Base-by-base conservation (phyloP, 2,888 invertebrate species). In the Drosophila ezoana region DNA sequence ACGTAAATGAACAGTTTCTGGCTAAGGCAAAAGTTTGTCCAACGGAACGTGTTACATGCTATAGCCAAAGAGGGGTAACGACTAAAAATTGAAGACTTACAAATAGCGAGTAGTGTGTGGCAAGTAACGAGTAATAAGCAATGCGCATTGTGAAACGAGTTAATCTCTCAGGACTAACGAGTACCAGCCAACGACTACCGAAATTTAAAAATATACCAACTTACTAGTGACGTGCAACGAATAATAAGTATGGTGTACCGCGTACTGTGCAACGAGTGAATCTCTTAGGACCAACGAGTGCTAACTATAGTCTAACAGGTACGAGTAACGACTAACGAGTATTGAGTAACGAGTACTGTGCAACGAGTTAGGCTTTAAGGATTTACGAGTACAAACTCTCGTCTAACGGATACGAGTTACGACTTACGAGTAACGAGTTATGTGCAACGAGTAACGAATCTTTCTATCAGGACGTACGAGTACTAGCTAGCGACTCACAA, bases 1-100 rank as follows among this genome's bases (percentile, higher is more conserved):
- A 60, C 59, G 66, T 35, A 62, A 70, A 62, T 64, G 58, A 58
- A 71, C 49, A 71, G 53, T 65, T 81, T 53, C 57, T 37, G 54
- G 43, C 16, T 33, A 58, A 35, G 62, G 66, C 16, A 67, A 67
- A 65, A 68, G 56, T 69, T 66, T 66, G 16, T 18, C 9, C 6
- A 62, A 43, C 38, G 33, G 23, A 48, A 33, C 52, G 44, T 33
- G 37, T 40, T 52, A 14, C 11, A n/a, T 18, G 8, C 9, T 41
- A 38, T 10, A 16, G 20, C 3, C 28, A 57, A 23, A 52, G 33
- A 20, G n/a, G 33, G 35, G 38, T 23, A 35, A 32, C 35, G 28
- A 51, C 8, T 28, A 8, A 28, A 28, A 28, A 28, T 0, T 28
- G n/a, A 37, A 49, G 18, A 20, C 48, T 6, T 20, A 14, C 49